Base-by-base conservation (phyloP, 2,888 invertebrate genomes). In the Ditula angustiorana region DNA sequence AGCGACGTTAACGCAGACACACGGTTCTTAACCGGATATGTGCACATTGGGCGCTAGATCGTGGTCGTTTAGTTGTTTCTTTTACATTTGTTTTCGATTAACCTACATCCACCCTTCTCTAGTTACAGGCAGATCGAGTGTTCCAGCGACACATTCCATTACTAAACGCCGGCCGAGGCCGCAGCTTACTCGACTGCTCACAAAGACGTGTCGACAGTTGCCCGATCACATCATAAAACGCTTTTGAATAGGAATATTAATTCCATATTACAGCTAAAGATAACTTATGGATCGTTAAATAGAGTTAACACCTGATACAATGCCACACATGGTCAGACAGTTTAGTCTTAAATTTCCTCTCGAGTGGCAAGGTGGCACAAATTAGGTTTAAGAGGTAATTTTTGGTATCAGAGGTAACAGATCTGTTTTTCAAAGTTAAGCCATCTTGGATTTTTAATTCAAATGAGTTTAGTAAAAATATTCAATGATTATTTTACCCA, bases 61-160 rank as follows among this genome's bases (percentile, higher is more conserved):
- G 59, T 52, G 50, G 44, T 50, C 50, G 28, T 50, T 52, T 35
- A 35, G n/a, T 11, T 53, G 30, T 63, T 41, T 57, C 56, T 57
- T 62, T 44, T 50, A 57, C 62, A 57, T 63, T 63, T 37, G 50
- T 57, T 57, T 28, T 50, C 62, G 57, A 63, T 63, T 63, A 63
- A 50, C 62, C 62, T 50, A 63, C 57, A 57, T 63, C 28, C 55
- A 28, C 5, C 37, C 37, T n/a, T 63, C 56, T 63, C 62, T 62
- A 44, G 62, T 63, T 63, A 57, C 62, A 52, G 37, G 0, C 35
- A 46, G 30, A 33, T 35, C 62, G 37, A 37, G 56, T 56, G 62
- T 49, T 23, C 5, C 50, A 11, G 28, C 30, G n/a, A 23, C 46
- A 23, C 52, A 35, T 61, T 44, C 26, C 26, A n/a, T n/a, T 37